These are phyloP conservation scores for Chlorodrepanis virens DNA, from an alignment of 2,113 vertebrate genomes.

Conservation along the genomic window DNA sequence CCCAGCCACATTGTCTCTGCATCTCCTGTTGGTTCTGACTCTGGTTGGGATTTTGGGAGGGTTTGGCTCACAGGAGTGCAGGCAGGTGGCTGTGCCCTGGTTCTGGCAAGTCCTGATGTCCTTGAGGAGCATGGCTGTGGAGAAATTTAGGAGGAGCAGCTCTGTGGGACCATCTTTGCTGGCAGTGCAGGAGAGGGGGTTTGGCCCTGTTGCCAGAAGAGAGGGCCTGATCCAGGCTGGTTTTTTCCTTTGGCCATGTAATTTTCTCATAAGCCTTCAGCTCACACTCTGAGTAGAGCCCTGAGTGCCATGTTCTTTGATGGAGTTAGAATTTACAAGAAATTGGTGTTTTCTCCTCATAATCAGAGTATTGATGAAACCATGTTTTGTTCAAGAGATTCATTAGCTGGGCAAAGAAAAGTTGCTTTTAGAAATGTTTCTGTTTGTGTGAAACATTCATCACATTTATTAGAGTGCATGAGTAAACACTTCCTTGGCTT, in stretches of 20 bases:
- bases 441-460: background rate
- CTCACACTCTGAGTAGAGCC: background rate
- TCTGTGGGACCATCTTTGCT: background rate
- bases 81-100: background rate
- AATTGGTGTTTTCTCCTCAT: background rate
- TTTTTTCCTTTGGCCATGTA: background rate
- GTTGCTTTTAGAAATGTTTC: background rate
- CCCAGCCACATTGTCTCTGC: accelerated
- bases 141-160: background rate
- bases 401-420: background rate
- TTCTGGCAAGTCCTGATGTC: background rate
- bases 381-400: background rate
- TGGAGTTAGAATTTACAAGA: background rate
- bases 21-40: background rate
- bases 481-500: background rate
- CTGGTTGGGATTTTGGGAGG: background rate
- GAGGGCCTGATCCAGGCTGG: background rate
- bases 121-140: accelerated
- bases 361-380: background rate
- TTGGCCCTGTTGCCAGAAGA: background rate
- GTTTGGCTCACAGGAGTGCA: accelerated
- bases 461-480: background rate
- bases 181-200: background rate
- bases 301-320: background rate
- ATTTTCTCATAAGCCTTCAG: background rate